These are phyloP conservation scores for Gisinianus flammeolus DNA, from an alignment of 2,888 invertebrate genomes.

Conservation along the genomic window DNA sequence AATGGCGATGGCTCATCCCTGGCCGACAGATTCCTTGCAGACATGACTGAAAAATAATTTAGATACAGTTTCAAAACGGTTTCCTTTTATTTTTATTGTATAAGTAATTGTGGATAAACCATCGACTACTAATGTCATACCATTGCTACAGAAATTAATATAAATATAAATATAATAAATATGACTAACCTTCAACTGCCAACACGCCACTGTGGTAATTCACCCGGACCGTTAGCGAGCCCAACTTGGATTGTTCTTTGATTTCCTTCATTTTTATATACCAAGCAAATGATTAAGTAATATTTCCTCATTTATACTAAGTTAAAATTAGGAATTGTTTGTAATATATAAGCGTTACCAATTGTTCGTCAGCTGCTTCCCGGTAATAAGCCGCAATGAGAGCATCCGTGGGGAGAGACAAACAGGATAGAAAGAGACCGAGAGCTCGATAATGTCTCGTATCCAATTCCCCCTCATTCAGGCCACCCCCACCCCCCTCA, in stretches of 20 bases:
- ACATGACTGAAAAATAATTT: too few relatives aligned
- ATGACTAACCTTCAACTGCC: slow-evolving; percentile 44
- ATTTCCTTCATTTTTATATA: not conserved
- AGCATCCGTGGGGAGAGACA: slow-evolving; percentile 43
- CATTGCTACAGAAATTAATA: too few relatives aligned
- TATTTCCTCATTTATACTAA: too few relatives aligned
- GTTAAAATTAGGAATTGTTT: too few relatives aligned
- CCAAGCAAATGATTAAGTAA: not conserved
- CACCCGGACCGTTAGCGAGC: slow-evolving; percentile 45
- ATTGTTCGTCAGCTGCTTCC: slow-evolving; percentile 42
- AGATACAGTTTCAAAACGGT: too few relatives aligned
- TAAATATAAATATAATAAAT: too few relatives aligned
- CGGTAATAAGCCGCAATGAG: slow-evolving; percentile 50
- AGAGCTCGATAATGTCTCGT: slow-evolving; percentile 41
- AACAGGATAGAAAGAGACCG: slow-evolving; percentile 29
- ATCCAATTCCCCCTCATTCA: slow-evolving; percentile 46
- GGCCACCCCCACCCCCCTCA: slow-evolving; percentile 48
- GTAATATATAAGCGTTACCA: slow-evolving; percentile 38
- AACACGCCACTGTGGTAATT: slow-evolving; percentile 49
- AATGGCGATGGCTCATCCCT: slow-evolving; percentile 39
- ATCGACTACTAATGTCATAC: too few relatives aligned
- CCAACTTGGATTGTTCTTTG: slow-evolving; percentile 35
- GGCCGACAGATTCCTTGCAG: slow-evolving; percentile 42
- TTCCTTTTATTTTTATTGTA: too few relatives aligned
- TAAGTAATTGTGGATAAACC: too few relatives aligned